Evolutionary conservation across 2,797 vertebrate species (phyloP), one percentile per base, ranked within the genome.

Genomic region (Brachyrhaphis roseni): DNA sequence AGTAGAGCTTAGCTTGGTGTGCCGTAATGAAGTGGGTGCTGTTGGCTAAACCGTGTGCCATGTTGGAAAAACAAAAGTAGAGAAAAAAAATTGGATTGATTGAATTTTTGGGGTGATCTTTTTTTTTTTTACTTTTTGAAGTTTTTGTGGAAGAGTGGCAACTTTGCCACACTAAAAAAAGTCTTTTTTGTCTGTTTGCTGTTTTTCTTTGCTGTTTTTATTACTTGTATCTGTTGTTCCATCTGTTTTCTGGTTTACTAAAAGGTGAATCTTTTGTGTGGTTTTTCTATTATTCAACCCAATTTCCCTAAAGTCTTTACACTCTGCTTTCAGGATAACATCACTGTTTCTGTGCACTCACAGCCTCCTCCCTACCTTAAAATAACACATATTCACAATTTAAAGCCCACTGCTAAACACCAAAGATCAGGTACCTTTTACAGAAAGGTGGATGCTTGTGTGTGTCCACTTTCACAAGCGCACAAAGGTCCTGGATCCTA

Each of bases 11-110:
- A 98, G 96, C 96, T 97, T 96, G 96, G 98, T 99, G 98, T 99
- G 98, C 95, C 92, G 96, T 97, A 94, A 98, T 99, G 98, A 99
- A 97, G 98, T 99, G 98, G 66, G 96, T 99, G 97, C 97, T 98
- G 95, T 97, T 97, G 98, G 97, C 97, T 98, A 97, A 98, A 98
- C 96, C 96, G 97, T 98, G 98, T 99, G 98, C 96, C 97, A 97
- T 96, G 96, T 90, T 95, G 82, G 91, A 95, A 93, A 95, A n/a
- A 74, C 72, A 82, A 82, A 76, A 83, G 36, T 12, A 11, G 4
- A 68, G 64, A 68, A 41, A 39, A 39, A 93, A 89, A 95, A 93
- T 94, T 97, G 95, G 94, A 96, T 96, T 96, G 96, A 93, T 94
- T 92, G 84, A 94, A 92, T 88, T 93, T 94, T 95, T 97, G 90